Evolutionary conservation across 2,797 vertebrate genomes (phyloP).

Genomic region (Anomalospiza imberbis): DNA sequence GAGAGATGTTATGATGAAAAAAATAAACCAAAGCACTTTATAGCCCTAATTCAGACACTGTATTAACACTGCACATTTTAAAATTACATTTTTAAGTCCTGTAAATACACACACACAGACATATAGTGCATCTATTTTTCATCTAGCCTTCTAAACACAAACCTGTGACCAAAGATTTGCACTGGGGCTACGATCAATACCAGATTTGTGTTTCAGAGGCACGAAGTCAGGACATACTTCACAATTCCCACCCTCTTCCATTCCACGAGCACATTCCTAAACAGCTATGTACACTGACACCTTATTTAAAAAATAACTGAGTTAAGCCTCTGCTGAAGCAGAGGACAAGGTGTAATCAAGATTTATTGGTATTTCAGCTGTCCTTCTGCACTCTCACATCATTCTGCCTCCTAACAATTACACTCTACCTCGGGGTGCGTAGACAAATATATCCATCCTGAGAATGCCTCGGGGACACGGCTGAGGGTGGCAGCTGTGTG

Average conservation of each 20-base stretch:
- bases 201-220: neutral
- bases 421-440: neutral
- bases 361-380: neutral
- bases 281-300: neutral
- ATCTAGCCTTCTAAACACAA: neutral
- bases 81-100: neutral
- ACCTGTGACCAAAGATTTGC: neutral
- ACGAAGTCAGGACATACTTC: neutral
- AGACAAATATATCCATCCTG: neutral
- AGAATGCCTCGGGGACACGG: neutral
- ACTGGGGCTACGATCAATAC: neutral
- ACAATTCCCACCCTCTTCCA: neutral
- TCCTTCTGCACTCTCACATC: neutral
- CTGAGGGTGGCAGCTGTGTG: fast-evolving
- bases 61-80: neutral
- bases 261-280: neutral
- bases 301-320: neutral
- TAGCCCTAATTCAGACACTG: neutral
- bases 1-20: neutral
- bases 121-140: neutral
- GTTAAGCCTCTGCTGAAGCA: neutral
- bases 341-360: neutral
- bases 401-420: neutral
- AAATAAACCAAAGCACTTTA: neutral
- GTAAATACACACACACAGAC: neutral